Base-by-base conservation (phyloP, 2,888 invertebrate genomes). In the Suillia variegata region DNA sequence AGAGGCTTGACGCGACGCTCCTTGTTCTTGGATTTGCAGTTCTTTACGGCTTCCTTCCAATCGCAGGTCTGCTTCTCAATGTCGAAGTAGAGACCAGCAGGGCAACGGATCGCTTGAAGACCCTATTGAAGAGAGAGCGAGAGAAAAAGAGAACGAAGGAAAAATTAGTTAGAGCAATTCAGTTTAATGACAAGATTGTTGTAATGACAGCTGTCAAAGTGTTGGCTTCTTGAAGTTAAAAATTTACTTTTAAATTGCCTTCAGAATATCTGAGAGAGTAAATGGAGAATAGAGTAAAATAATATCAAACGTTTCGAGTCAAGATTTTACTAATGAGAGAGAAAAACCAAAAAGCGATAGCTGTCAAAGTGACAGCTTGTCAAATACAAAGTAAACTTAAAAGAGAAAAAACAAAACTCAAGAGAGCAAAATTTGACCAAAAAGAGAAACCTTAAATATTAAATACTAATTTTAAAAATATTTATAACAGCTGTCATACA, bases 31-130 rank as follows among this genome's bases (percentile, higher is more conserved):
- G 90, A 80, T 78, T 93, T 93, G 84, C 95, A 96, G 83, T 94
- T 95, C 82, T 93, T 93, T n/a, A 95, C 95, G 2, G 94, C 87
- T 66, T 90, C 93, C 81, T 93, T 95, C 95, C 95, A 96, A 80
- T 95, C 94, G 78, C 95, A 96, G 2, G 95, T 95, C 83, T 96
- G 95, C 82, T 94, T 94, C 80, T 95, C 95, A 77, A 95, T 94
- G 81, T 96, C 95, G 83, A 96, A 96, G 83, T 87, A 94, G 71
- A 96, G 84, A 83, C 95, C 94, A 58, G 95, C 93, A 45, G 95
- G 95, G 80, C 95, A 95, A 82, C 94, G 89, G 77, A 95, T 93
- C 24, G 94, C 94, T 88, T 94, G 94, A 54, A 95, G 88, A 78
- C 94, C 94, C 92, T 93, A 6, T 5, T 4, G 10, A 34, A 42